Evolutionary conservation across 2,797 vertebrate species (phyloP), one percentile per base, ranked within the genome.

Genomic region (Halcyon leucocephala): DNA sequence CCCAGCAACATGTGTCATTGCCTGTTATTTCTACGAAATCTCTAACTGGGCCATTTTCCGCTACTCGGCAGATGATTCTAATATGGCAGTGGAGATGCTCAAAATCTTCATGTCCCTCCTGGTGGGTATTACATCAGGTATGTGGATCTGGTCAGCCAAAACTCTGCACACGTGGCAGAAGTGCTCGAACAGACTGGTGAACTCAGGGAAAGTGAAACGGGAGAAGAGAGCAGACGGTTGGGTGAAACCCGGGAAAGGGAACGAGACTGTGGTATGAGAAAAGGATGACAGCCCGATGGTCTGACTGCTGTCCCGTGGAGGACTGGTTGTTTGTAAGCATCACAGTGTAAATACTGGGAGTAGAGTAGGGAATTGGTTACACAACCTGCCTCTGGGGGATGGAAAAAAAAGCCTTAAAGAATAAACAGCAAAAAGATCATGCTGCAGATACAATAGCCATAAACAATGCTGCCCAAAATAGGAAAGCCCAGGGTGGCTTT

Each of bases 141-240:
- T 99, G 99, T 99, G 99, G 99, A 99, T 99, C 97, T 99, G 99
- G 99, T 99, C 99, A 2, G 99, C 99, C 71, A 99, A 99, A 96
- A 99, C 99, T 14, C 98, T 99, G 62, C 99, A 99, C 97, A 99
- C 99, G 0, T 99, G 99, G 99, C 99, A 99, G 97, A 99, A 99
- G 94, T 99, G 99, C 97, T 99, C 99, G 1, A 98, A 98, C 85
- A 98, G 99, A 93, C 97, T 99, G 90, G 98, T 99, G 96, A 98
- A 98, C 97, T 99, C 99, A 19, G 98, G 99, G 95, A 98, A 98
- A 96, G 98, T 98, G 86, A 98, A 99, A 73, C 98, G 98, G 54
- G 98, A 98, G 90, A 99, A 99, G 96, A 98, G 99, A 92, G 98
- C 97, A 0, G 98, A 99, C 1, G 98, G 98, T 73, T 99, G 99